Evolutionary conservation across 2,888 invertebrate species (phyloP), one percentile per base, ranked within the genome.

Genomic region (Coenonympha glycerion): DNA sequence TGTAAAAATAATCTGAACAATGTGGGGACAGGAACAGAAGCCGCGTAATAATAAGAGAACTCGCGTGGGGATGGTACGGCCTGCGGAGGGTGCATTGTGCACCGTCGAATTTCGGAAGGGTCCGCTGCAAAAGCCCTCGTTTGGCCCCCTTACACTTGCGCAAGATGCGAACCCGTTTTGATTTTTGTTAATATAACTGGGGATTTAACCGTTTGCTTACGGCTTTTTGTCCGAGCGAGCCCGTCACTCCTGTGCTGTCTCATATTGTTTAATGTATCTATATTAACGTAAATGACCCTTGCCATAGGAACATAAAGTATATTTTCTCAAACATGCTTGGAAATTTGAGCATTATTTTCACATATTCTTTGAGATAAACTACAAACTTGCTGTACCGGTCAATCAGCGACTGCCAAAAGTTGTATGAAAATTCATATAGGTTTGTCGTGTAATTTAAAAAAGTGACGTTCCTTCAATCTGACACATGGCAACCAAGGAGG

Each of bases 131-230:
- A 79, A 78, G 75, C 84, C 84, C 84, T 81, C 80, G 77, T 82
- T 79, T 71, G 69, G 69, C 76, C 80, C 85, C 84, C 84, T 77
- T 76, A 79, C 78, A 83, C 79, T 86, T 85, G 86, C 85, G 85
- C 82, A 85, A 86, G 86, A 85, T 80, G 82, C 75, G 85, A 83
- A 86, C 87, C 84, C 80, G 86, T 87, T 86, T 80, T 78, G 79
- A 84, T 81, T 83, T 82, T 83, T 73, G 73, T 82, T 73, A 79
- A 76, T 73, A 76, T 73, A 76, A 73, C 72, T 72, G 69, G 61
- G 67, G 67, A 70, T 71, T 72, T 71, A 68, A 68, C 68, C 70
- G 70, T 75, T 79, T 64, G 67, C 65, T 66, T 73, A 75, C 79
- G 78, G 74, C 69, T 71, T 68, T 73, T 73, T 64, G 70, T 71